Base-by-base conservation (phyloP, 2,888 invertebrate species). In the Macrophya alboannulata region DNA sequence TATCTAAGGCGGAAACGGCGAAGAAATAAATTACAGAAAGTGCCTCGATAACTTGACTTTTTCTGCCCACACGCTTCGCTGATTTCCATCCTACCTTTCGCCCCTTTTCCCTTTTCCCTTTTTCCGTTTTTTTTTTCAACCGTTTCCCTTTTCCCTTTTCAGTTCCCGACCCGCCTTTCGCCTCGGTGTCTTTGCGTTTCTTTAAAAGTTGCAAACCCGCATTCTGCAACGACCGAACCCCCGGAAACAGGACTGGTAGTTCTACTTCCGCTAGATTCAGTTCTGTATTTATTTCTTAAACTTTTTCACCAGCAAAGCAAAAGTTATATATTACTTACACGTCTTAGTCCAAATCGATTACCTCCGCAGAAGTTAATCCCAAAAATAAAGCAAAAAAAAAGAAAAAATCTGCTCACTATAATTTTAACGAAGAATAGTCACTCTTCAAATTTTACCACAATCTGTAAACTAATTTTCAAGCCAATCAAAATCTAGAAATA, bases 21-120 rank as follows among this genome's bases (percentile, higher is more conserved):
- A 62, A 81, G 81, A 62, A 62, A 88, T 90, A 87, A 90, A 90
- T 90, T 90, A 90, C 89, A 90, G 88, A 90, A 90, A 90, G 90
- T 89, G 88, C 87, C 87, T 85, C 88, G 90, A 90, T 90, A 90
- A 89, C 88, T 90, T 89, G 87, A 87, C 87, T 88, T 88, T 83
- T 86, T 85, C 79, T 86, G 82, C 62, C 82, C 51, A 72, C 55
- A 59, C 81, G 81, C 81, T 81, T 62, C 62, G 81, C 62, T 81
- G 81, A 62, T 81, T 81, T 62, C 21, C 81, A 43, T 17, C 79
- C 59, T 72, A 72, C 72, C 45, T 72, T 72, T 74, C 72, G 45
- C 72, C 72, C 43, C 72, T 15, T 31, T 31, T 25, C 43, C 43
- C 21, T 55, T 37, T 25, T 76, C 10, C 40, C 4, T 55, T 59